phyloP scores from a whole-genome alignment of 2,888 invertebrate genomes.

The Harpalus rubripes region DNA sequence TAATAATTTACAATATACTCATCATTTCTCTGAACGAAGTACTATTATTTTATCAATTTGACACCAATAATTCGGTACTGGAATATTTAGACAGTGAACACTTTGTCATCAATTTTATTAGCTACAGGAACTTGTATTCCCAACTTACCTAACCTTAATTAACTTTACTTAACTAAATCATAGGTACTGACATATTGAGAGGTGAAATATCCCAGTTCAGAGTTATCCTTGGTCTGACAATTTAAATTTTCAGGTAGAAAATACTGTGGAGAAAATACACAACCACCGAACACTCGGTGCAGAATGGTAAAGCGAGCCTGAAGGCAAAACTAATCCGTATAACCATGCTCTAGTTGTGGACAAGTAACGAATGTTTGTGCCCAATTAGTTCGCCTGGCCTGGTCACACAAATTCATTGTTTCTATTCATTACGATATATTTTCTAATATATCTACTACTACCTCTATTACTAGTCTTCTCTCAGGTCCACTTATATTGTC shows the following conservation, averaged over 20 bases:
- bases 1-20: too few relatives aligned
- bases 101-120: too few relatives aligned
- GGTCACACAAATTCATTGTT: conserved; percentile 26
- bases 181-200: too few relatives aligned
- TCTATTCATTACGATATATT: conserved; percentile 20
- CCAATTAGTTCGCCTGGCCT: conserved; percentile 30
- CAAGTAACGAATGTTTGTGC: conserved; percentile 47
- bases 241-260: not conserved
- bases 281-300: not conserved
- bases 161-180: too few relatives aligned
- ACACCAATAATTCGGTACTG: too few relatives aligned
- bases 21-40: too few relatives aligned
- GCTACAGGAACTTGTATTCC: too few relatives aligned
- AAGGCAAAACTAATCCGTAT: conserved; percentile 46
- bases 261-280: not conserved
- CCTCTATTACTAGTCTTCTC: not conserved
- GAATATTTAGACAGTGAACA: too few relatives aligned
- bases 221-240: not conserved
- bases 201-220: not conserved
- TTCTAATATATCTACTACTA: not conserved
- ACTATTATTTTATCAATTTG: too few relatives aligned
- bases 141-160: too few relatives aligned
- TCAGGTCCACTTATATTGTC: not conserved
- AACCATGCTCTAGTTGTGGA: conserved; percentile 40
- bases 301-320: conserved; percentile 16